Evolutionary conservation across 2,888 invertebrate genomes (phyloP).

Genomic region (Hirtodrosophila confusa): DNA sequence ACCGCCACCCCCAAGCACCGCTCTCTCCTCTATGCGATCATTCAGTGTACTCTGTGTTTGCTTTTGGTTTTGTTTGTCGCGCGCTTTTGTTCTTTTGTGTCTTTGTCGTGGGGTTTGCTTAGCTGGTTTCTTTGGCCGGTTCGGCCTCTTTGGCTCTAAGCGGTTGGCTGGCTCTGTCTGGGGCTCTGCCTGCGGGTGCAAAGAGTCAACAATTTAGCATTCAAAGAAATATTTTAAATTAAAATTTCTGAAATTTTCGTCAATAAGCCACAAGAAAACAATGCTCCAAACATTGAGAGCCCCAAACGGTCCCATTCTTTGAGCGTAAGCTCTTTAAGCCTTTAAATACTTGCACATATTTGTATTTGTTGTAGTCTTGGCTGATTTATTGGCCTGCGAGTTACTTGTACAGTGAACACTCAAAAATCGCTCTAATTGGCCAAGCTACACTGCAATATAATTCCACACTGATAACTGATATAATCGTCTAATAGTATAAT

Average conservation of each 20-base stretch:
- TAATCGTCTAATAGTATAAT: too few relatives aligned
- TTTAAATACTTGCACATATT: constrained; percentile 73
- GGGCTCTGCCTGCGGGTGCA: constrained; percentile 54
- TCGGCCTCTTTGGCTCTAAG: constrained; percentile 35
- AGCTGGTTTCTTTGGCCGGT: constrained; percentile 64
- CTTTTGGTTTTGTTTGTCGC: constrained; percentile 74
- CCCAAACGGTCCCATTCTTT: constrained; percentile 13
- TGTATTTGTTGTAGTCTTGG: constrained; percentile 34
- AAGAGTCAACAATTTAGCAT: constrained; percentile 80
- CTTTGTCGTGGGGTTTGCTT: constrained; percentile 72
- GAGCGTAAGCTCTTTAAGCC: constrained; percentile 32
- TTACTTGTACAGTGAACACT: constrained; percentile 32
- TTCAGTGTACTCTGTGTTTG: constrained; percentile 50
- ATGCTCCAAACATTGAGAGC: constrained; percentile 50
- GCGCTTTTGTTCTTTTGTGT: constrained; percentile 72
- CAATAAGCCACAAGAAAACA: constrained; percentile 70
- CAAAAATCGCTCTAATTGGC: constrained; percentile 40
- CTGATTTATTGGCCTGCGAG: constrained; percentile 51
- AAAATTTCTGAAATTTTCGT: constrained; percentile 84
- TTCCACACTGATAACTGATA: too few relatives aligned
- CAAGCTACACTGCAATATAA: neutral
- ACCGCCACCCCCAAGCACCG: constrained; percentile 20
- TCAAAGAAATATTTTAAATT: constrained; percentile 84
- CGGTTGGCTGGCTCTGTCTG: constrained; percentile 37
- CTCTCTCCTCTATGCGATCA: constrained; percentile 20